Percentiles rank a stretch among this genome's conserved stretches.
These are phyloP conservation scores for Catonia carolina DNA, from an alignment of 2,888 invertebrate genomes.

Conservation along the genomic window DNA sequence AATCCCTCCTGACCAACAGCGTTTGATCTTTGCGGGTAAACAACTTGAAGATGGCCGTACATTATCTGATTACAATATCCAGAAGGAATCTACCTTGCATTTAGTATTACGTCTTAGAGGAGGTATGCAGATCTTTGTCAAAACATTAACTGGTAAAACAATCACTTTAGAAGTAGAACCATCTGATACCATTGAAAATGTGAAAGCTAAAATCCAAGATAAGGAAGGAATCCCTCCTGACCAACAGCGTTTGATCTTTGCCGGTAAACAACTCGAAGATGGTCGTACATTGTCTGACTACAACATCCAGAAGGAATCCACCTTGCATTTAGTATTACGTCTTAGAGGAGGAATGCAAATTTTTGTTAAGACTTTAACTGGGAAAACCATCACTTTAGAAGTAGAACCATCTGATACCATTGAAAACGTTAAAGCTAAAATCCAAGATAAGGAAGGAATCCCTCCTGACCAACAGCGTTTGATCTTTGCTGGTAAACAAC, in stretches of 20 bases:
- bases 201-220: slow-evolving; percentile 52
- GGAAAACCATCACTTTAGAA: slow-evolving; percentile 46
- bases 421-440: slow-evolving; percentile 54
- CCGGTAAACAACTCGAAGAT: slow-evolving; percentile 42
- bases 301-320: slow-evolving; percentile 54
- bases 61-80: slow-evolving; percentile 51
- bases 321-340: slow-evolving; percentile 50
- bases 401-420: slow-evolving; percentile 55
- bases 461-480: slow-evolving; percentile 55
- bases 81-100: slow-evolving; percentile 48
- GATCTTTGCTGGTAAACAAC: slow-evolving; percentile 55
- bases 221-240: slow-evolving; percentile 57
- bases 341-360: slow-evolving; percentile 57
- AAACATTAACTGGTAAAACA: slow-evolving; percentile 47
- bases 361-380: slow-evolving; percentile 47
- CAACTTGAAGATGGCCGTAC: slow-evolving; percentile 53
- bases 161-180: slow-evolving; percentile 49
- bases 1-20: slow-evolving; percentile 44
- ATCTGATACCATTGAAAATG: slow-evolving; percentile 55
- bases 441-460: slow-evolving; percentile 54
- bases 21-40: slow-evolving; percentile 51
- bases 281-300: slow-evolving; percentile 51
- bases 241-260: slow-evolving; percentile 46
- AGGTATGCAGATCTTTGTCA: slow-evolving; percentile 54
- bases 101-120: slow-evolving; percentile 49